A percentile compares a stretch with the other conserved stretches of the same genome.
These are phyloP conservation scores for Sesamia nonagrioides DNA, from an alignment of 1,140 invertebrate genomes.

Conservation along the genomic window DNA sequence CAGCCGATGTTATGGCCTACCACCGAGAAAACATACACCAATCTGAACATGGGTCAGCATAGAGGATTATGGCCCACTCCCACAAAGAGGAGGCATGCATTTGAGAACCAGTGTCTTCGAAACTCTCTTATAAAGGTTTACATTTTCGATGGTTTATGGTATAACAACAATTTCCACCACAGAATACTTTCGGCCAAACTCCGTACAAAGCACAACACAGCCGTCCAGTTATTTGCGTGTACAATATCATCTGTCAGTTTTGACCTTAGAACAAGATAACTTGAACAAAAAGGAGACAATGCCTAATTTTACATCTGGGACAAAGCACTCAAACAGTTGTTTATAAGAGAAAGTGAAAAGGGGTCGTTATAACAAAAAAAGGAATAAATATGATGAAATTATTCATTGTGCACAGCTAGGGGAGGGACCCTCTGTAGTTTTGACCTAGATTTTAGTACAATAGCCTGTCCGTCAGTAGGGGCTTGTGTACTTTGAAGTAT, in stretches of 20 bases:
- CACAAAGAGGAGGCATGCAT: too few species aligned
- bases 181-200: too few species aligned
- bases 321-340: neutral
- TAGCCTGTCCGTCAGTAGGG: neutral
- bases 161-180: neutral
- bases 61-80: too few species aligned
- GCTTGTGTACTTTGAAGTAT: neutral
- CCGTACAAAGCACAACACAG: too few species aligned
- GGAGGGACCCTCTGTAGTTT: neutral
- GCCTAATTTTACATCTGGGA: neutral
- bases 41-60: too few species aligned
- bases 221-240: too few species aligned
- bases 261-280: neutral
- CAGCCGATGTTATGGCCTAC: too few species aligned
- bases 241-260: too few species aligned
- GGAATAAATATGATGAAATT: conserved; percentile 1
- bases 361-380: conserved; percentile 12
- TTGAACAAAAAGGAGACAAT: neutral
- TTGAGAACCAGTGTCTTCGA: too few species aligned
- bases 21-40: too few species aligned
- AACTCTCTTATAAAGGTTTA: too few species aligned
- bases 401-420: conserved; percentile 1
- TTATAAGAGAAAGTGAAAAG: conserved; percentile 4
- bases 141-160: too few species aligned
- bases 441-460: conserved; percentile 38